These are phyloP conservation scores for Melanotaenia pygmaea DNA, from an alignment of 2,797 vertebrate genomes.

Conservation along the genomic window DNA sequence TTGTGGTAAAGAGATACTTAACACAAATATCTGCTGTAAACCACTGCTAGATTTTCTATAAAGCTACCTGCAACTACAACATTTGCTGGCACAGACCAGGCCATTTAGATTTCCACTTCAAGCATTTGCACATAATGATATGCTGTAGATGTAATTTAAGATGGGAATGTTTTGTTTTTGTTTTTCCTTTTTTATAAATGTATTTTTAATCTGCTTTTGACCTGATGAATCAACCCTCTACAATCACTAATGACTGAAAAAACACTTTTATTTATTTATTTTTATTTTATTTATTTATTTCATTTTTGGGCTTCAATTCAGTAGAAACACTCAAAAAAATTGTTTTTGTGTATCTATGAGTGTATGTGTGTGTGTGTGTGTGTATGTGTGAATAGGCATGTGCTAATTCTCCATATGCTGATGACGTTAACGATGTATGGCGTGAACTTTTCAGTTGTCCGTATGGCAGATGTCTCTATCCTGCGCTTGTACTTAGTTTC, in stretches of 20 bases:
- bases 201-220: not conserved
- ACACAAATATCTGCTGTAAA: constrained; percentile 38
- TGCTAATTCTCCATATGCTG: constrained; percentile 30
- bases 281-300: no score
- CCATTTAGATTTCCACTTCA: constrained; percentile 13
- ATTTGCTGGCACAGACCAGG: constrained; percentile 24
- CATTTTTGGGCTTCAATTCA: no score
- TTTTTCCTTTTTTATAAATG: not conserved
- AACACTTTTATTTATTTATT: no score
- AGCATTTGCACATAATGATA: constrained; percentile 36
- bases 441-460: constrained; percentile 56
- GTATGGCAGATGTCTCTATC: constrained; percentile 48
- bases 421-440: constrained; percentile 65
- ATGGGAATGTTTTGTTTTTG: not conserved
- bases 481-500: constrained; percentile 39
- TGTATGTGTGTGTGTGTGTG: no score
- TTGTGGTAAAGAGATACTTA: constrained; percentile 56
- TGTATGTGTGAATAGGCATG: constrained; percentile 18
- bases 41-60: constrained; percentile 24
- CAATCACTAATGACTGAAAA: no score
- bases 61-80: constrained; percentile 45
- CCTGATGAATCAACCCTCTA: no score
- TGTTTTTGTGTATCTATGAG: no score
- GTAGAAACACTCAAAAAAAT: no score
- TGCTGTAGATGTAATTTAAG: not conserved